Evolutionary conservation across 2,797 vertebrate species (phyloP), one percentile per base, ranked within the genome.

Genomic region (Pangasius djambal): DNA sequence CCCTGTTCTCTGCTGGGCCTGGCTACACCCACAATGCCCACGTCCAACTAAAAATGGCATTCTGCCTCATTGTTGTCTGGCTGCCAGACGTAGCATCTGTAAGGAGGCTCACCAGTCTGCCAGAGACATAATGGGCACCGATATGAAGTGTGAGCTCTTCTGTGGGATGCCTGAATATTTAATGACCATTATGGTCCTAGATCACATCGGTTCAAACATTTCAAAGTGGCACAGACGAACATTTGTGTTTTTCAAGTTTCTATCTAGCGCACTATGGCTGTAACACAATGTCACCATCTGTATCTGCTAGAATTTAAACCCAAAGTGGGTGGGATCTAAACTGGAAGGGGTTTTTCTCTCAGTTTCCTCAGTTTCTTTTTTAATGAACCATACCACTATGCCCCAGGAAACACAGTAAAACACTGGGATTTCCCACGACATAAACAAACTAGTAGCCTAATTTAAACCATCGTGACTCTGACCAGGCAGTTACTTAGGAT

Each of bases 1-100:
- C 57, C 79, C 61, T n/a, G 83, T 82, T 84, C 75, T 84, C 78
- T 78, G 77, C 65, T 31, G 28, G 61, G 61, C 86, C 52, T 83
- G 83, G 85, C 86, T 77, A 59, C 78, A 70, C 83, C 70, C 86
- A 79, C 85, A 78, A 82, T 70, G 85, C 83, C 86, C 70, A 91
- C 84, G 18, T 48, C 88, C 88, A 74, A 89, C 65, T 90, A 89
- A 92, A 91, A 91, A 91, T 85, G 86, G 86, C 87, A 86, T 82
- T 83, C 65, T 61, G 25, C 75, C 65, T 85, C 37, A 87, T 69
- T 87, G 85, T 83, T 89, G 88, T 90, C 85, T 86, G 67, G 79
- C 77, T 88, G 77, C 59, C 87, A 89, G 87, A 86, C 55, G 2
- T 52, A 61, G 81, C 88, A 88, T 89, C 34, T 85, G 81, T 74